Evolutionary conservation across 2,888 invertebrate genomes (phyloP), one percentile per base, ranked within the genome.

Genomic region (Lottia gigantea): DNA sequence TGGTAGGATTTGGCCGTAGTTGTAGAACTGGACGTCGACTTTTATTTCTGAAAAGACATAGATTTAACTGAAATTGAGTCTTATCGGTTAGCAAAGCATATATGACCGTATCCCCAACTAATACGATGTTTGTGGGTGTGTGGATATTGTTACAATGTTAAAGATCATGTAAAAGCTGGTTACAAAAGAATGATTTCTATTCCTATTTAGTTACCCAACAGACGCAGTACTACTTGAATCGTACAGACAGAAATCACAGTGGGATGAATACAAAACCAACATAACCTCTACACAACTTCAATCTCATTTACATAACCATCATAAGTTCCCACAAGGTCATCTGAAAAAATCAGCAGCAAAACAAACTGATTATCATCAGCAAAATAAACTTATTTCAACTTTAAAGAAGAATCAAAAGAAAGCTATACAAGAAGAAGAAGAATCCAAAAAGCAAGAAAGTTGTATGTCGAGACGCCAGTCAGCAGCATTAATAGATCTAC

Each of bases 231-330:
- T 84, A 12, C 64, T 82, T 12, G 71, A 74, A 0, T 79, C 81
- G 2, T 84, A 81, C 75, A 75, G 73, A 64, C 71, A 74, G 26
- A 77, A 79, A 66, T 64, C 78, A 0, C 67, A 70, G 2, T 84
- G 84, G 84, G 78, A 80, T 45, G 75, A 74, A 8, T 84, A 78
- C 75, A 84, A 82, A 55, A 26, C 66, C 6, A 62, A 62, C 14
- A 55, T 77, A 19, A 55, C 23, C 19, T 55, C 55, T 23, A 23
- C 19, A 23, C 19, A 19, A 8, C 55, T 55, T 23, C 19, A 55
- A 55, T 14, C 23, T 23, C 55, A 55, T 23, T 23, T 55, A 23
- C 55, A 55, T 16, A 55, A 55, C 11, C 55, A 55, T 11, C 55
- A 55, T 11, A 55, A 55, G 14, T 55, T 55, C 23, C 55, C 55